Base-by-base conservation (phyloP, 2,888 invertebrate species). In the Melitaea athalia region DNA sequence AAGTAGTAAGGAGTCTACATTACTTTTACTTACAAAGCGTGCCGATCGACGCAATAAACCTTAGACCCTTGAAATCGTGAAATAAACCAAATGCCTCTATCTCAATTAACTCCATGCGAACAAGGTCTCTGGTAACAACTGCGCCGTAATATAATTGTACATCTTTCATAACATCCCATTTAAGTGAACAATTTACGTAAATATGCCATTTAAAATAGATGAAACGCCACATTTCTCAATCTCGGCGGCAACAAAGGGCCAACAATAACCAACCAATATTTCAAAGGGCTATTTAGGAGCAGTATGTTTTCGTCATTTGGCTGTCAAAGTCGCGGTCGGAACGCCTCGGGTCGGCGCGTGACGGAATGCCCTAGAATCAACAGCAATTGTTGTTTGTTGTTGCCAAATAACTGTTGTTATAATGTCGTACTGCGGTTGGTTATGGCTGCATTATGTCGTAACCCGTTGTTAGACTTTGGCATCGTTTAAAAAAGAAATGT, bases 281-380 rank as follows among this genome's bases (percentile, higher is more conserved):
- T 75, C 76, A 74, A 75, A 72, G 73, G 74, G 72, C 73, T 59
- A 60, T 71, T 66, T 72, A 67, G 72, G 68, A 72, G 60, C 70
- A 67, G 62, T 43, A 67, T 68, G 71, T 78, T 79, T 85, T 83
- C 79, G 81, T 81, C 78, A 81, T 83, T 83, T 81, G 75, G 76
- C 80, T 78, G 83, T 84, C 82, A 81, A 78, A 78, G 77, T 74
- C 71, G 72, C 75, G 76, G 70, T 63, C 73, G 67, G 60, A 70
- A 52, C 77, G 80, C 81, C 76, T 71, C 74, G 77, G 82, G 77
- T 73, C 75, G 73, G 73, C 75, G 77, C 83, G 83, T 84, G 86
- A 83, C 79, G 84, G 85, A 84, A 86, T 85, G 86, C 79, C 71
- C 77, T 74, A 75, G 75, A 77, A 76, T 76, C 68, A 64, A 62